Conservation (phyloP, 2,888 invertebrate species). For the Thymelicus sylvestris region DNA sequence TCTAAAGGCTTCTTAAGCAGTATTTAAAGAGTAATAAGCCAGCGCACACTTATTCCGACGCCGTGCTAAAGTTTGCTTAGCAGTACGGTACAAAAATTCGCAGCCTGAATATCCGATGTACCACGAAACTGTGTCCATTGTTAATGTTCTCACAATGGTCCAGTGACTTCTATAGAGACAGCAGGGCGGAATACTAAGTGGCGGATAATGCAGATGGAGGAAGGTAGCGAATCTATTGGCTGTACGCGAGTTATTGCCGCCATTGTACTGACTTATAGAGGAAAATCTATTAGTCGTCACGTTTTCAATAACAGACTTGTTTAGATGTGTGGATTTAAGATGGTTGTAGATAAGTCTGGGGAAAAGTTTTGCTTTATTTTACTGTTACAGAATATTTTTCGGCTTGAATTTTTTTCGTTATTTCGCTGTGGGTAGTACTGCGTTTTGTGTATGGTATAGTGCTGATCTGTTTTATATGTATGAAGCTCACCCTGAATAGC, state of each 20-base stretch:
- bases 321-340: not conserved
- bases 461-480: too few relatives aligned
- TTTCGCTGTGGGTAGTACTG: too few relatives aligned
- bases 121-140: conserved; percentile 21
- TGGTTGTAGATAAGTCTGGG: not conserved
- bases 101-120: conserved; percentile 25
- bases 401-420: too few relatives aligned
- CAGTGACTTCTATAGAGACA: conserved; percentile 32
- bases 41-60: not conserved
- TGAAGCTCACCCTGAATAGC: too few relatives aligned
- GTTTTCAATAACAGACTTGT: not conserved
- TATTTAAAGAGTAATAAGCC: not conserved
- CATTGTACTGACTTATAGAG: not conserved
- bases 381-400: too few relatives aligned
- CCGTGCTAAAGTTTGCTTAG: conserved; percentile 17
- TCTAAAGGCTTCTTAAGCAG: not conserved
- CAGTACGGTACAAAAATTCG: conserved; percentile 11
- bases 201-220: conserved; percentile 6
- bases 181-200: conserved; percentile 28
- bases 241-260: conserved; percentile 11
- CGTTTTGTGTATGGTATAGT: too few relatives aligned
- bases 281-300: not conserved
- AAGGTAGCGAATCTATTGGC: conserved; percentile 24
- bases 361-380: not conserved
- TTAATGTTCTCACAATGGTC: conserved; percentile 27